Conservation (phyloP, 1,140 invertebrate genomes). For the Araneus ventricosus region DNA sequence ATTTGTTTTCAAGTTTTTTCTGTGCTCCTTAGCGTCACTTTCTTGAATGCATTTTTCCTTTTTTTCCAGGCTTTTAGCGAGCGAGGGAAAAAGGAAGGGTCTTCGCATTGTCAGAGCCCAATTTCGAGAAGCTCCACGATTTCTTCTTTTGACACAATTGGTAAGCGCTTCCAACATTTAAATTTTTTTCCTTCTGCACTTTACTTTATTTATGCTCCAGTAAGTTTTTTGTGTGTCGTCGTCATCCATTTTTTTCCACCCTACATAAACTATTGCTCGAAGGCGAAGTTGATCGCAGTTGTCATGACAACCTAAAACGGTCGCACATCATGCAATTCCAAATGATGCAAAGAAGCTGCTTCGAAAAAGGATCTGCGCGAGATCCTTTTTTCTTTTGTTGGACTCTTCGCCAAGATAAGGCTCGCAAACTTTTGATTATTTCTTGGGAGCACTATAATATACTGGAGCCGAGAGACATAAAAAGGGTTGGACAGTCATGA, state of each 20-base stretch:
- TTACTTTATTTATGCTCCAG: slow-evolving; percentile 7
- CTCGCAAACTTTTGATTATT: background rate
- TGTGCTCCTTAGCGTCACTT: background rate
- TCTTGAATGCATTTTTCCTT: slow-evolving; percentile 16
- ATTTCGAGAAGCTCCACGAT: background rate
- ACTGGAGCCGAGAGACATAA: background rate
- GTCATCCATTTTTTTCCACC: background rate
- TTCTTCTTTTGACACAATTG: slow-evolving; percentile 11
- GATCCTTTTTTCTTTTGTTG: background rate
- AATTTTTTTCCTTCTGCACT: background rate
- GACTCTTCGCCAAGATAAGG: background rate
- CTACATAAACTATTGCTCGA: background rate
- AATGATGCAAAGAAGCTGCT: slow-evolving; percentile 31
- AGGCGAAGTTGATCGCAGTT: slow-evolving; percentile 28
- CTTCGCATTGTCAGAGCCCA: background rate
- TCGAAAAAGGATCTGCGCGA: background rate
- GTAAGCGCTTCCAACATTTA: background rate
- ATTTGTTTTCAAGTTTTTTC: background rate
- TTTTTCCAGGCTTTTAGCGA: background rate
- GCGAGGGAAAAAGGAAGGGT: background rate
- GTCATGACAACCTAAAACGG: slow-evolving; percentile 20
- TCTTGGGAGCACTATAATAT: background rate
- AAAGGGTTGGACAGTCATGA: background rate
- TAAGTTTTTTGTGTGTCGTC: background rate
- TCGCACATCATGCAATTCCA: slow-evolving; percentile 23